Evolutionary conservation across 2,113 vertebrate species (phyloP).

Genomic region (Stigmatopora nigra): DNA sequence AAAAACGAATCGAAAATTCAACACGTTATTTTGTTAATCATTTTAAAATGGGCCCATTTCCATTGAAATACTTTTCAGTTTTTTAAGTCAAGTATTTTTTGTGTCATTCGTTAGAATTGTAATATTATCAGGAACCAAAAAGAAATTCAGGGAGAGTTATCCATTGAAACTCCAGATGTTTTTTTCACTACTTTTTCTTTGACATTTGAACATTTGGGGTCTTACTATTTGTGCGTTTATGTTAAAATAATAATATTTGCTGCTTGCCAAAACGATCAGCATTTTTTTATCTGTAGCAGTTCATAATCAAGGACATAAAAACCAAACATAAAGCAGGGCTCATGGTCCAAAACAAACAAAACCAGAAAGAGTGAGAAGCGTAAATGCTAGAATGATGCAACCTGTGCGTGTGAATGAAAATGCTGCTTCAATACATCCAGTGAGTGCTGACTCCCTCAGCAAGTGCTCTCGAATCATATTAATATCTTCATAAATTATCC

Average conservation of each 20-base stretch:
- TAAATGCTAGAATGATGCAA: slow-evolving; percentile 57
- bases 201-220: not conserved
- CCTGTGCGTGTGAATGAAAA: slow-evolving; percentile 44
- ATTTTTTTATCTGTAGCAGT: slow-evolving; percentile 19
- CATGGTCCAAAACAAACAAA: not conserved
- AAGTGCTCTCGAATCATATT: not conserved
- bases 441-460: slow-evolving; percentile 35
- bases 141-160: too few species aligned
- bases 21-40: too few species aligned
- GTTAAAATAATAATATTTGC: not conserved
- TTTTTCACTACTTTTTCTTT: not conserved
- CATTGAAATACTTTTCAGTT: too few species aligned
- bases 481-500: not conserved
- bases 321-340: slow-evolving; percentile 40
- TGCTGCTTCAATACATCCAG: slow-evolving; percentile 54
- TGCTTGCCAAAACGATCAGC: slow-evolving; percentile 13
- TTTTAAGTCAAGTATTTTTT: too few species aligned
- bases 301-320: slow-evolving; percentile 18
- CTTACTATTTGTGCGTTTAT: not conserved
- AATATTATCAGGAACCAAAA: too few species aligned
- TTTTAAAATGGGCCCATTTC: too few species aligned
- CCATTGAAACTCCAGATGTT: too few species aligned
- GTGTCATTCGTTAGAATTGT: too few species aligned
- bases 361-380: slow-evolving; percentile 26
- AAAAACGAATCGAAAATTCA: too few species aligned